These are phyloP conservation scores for Thereva unica DNA, from an alignment of 2,888 invertebrate genomes.

Conservation along the genomic window DNA sequence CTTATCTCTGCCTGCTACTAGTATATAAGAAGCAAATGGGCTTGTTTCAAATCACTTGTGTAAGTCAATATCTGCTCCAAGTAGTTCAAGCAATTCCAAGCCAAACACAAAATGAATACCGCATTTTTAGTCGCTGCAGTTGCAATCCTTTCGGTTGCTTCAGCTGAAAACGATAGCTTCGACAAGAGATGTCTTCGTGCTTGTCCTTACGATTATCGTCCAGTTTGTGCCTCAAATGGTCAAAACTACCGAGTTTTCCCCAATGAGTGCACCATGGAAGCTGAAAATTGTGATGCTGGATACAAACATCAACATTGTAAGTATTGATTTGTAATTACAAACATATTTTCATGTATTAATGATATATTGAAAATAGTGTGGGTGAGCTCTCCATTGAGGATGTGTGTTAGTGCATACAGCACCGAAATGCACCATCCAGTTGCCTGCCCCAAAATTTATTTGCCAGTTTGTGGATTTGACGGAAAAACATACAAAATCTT, in stretches of 20 bases:
- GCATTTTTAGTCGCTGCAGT: no score
- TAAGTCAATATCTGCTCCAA: no score
- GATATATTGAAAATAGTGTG: no score
- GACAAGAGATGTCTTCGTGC: slow-evolving; percentile 14
- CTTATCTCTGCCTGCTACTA: no score
- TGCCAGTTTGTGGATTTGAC: slow-evolving; percentile 6
- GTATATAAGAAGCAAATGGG: no score
- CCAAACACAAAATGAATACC: no score
- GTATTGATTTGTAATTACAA: background rate
- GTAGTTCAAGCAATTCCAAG: no score
- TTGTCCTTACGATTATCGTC: slow-evolving; percentile 8
- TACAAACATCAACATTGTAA: slow-evolving; percentile 9
- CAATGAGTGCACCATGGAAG: slow-evolving; percentile 31
- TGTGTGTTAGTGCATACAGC: no score
- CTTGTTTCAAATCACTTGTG: no score
- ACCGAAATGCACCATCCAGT: background rate
- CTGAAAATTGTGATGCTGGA: background rate
- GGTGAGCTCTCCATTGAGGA: no score
- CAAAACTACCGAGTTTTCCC: slow-evolving; percentile 26
- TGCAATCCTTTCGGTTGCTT: background rate
- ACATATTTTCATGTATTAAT: background rate
- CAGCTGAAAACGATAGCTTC: background rate
- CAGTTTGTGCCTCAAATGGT: slow-evolving; percentile 38
- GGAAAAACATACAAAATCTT: background rate
- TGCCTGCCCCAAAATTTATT: background rate